Percentiles rank a stretch among this genome's conserved stretches.
phyloP scores from a whole-genome alignment of 2,797 vertebrate genomes.

The Taeniopygia guttata region DNA sequence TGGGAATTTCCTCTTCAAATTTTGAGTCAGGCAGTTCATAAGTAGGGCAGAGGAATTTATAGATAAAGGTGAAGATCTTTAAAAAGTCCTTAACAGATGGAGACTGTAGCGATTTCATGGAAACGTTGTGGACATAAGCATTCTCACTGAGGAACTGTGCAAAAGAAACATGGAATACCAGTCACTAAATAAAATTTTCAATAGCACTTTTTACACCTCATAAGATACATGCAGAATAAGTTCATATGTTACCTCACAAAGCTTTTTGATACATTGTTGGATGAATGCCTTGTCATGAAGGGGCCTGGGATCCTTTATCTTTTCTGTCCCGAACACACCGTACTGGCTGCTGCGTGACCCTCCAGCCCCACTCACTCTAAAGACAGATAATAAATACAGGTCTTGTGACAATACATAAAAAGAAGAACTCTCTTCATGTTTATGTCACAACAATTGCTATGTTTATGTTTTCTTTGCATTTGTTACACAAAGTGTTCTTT shows the following conservation, averaged over 20 bases:
- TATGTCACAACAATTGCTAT: not conserved
- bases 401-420: not conserved
- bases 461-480: not conserved
- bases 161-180: not conserved
- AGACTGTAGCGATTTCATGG: slow-evolving; percentile 89
- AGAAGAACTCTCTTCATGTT: not conserved
- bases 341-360: slow-evolving; percentile 85
- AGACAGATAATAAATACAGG: not conserved
- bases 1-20: slow-evolving; percentile 94
- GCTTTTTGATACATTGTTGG: slow-evolving; percentile 92
- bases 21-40: slow-evolving; percentile 90
- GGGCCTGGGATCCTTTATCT: slow-evolving; percentile 92
- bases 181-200: not conserved
- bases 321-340: slow-evolving; percentile 88
- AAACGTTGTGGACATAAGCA: slow-evolving; percentile 82
- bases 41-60: slow-evolving; percentile 84
- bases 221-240: not conserved
- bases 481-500: not conserved
- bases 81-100: slow-evolving; percentile 95
- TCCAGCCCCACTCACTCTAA: slow-evolving; percentile 80
- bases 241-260: slow-evolving; percentile 84
- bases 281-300: slow-evolving; percentile 93
- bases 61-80: slow-evolving; percentile 94
- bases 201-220: not conserved
- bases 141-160: slow-evolving; percentile 87